Percentiles rank a stretch among this genome's conserved stretches.
Evolutionary conservation across 2,113 vertebrate genomes (phyloP).

Genomic region (Serinus canaria): DNA sequence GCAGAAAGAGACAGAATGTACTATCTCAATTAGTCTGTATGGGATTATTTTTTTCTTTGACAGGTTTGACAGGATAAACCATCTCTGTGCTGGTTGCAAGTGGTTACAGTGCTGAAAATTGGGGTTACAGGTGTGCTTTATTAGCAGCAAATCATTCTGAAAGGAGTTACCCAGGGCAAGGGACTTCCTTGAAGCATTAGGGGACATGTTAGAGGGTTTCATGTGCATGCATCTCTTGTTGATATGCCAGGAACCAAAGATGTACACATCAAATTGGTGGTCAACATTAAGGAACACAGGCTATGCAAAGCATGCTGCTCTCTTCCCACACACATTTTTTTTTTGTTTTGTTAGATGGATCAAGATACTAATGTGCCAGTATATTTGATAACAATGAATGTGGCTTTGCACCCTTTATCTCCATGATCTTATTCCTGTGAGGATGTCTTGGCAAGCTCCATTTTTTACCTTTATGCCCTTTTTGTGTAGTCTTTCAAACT

Average conservation of each 20-base stretch:
- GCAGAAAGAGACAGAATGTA: not conserved
- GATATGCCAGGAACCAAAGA: not conserved
- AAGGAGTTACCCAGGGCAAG: not conserved
- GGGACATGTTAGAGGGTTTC: not conserved
- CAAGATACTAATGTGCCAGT: not conserved
- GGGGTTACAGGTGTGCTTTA: not conserved
- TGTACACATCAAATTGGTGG: not conserved
- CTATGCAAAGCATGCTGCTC: not conserved
- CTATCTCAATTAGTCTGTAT: not conserved
- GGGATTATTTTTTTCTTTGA: not conserved
- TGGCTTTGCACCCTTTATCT: not conserved
- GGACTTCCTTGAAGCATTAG: not conserved
- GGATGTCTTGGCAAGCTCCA: not conserved
- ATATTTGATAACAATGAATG: not conserved
- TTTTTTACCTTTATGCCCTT: not conserved
- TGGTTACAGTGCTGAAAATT: not conserved
- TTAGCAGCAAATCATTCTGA: not conserved
- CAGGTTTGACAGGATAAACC: not conserved
- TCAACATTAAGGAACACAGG: not conserved
- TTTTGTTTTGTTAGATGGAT: constrained; percentile 32
- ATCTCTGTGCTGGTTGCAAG: not conserved
- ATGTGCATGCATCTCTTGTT: not conserved
- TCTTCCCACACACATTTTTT: not conserved
- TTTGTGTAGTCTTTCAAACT: not conserved
- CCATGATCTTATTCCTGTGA: not conserved